A percentile compares a stretch with the other conserved stretches of the same genome.
These are phyloP conservation scores for Aethina tumida DNA, from an alignment of 1,140 invertebrate species.

Conservation along the genomic window DNA sequence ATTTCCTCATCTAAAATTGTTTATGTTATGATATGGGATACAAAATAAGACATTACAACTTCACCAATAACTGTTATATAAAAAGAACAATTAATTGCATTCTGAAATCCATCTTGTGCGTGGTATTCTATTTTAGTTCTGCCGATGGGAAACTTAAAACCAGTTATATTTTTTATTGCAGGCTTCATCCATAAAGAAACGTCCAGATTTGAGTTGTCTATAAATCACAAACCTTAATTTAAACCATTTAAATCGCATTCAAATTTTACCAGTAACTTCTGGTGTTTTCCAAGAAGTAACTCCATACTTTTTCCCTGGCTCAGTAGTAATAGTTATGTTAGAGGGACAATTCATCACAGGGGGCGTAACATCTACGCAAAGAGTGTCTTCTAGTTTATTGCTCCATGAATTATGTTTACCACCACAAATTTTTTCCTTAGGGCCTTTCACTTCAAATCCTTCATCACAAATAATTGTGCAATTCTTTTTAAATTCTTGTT, in stretches of 20 bases:
- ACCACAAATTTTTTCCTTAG: conserved; percentile 36
- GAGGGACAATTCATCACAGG: conserved; percentile 44
- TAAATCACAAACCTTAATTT: conserved; percentile 8
- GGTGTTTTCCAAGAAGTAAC: conserved; percentile 42
- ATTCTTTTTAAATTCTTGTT: conserved; percentile 42
- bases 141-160: conserved; percentile 41
- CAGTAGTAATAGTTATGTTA: conserved; percentile 36
- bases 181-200: conserved; percentile 43
- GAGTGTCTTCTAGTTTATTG: conserved; percentile 34
- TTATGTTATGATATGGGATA: conserved; percentile 3
- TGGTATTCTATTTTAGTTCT: conserved; percentile 40
- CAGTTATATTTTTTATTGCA: conserved; percentile 23
- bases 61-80: conserved; percentile 42
- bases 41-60: neutral
- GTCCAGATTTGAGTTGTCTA: conserved; percentile 40
- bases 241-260: neutral
- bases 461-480: conserved; percentile 45
- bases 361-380: conserved; percentile 44
- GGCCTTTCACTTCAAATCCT: conserved; percentile 47
- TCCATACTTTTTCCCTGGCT: conserved; percentile 43
- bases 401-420: conserved; percentile 41
- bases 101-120: conserved; percentile 43
- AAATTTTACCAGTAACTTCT: conserved; percentile 30
- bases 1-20: conserved; percentile 45
- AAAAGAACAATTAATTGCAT: conserved; percentile 45